Conservation (phyloP, 2,113 vertebrate genomes). For the Erythrocebus patas region DNA sequence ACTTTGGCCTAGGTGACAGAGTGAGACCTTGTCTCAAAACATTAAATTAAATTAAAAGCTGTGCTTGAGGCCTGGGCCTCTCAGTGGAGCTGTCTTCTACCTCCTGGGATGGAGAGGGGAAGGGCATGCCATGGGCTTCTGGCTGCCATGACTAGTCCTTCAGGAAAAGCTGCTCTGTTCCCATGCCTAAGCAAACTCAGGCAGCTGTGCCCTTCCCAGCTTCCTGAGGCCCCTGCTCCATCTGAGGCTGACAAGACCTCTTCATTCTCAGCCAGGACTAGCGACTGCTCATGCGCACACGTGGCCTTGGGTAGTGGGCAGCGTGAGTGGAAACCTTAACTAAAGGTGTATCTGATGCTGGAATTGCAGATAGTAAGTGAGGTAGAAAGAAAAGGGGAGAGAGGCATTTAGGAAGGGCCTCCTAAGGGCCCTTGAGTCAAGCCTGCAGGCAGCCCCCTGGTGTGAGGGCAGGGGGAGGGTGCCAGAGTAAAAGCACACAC, state of each 20-base stretch:
- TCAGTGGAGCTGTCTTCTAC: no score
- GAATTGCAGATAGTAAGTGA: neutral
- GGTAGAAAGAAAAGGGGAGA: neutral
- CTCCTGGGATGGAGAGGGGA: neutral
- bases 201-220: constrained; percentile 66
- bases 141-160: neutral
- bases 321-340: neutral
- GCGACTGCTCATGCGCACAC: rapidly evolving
- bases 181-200: constrained; percentile 49
- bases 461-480: neutral
- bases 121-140: neutral
- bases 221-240: neutral
- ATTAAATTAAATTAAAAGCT: no score
- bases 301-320: neutral
- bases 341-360: neutral
- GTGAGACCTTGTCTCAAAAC: no score
- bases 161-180: constrained; percentile 24
- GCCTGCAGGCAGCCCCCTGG: neutral
- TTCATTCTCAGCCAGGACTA: neutral
- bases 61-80: neutral
- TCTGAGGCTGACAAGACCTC: neutral
- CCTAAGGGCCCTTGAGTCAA: neutral
- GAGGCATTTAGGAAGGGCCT: neutral
- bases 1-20: no score
- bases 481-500: no score